Conservation (phyloP, 2,888 invertebrate genomes). For the Liposcelis brunnea region DNA sequence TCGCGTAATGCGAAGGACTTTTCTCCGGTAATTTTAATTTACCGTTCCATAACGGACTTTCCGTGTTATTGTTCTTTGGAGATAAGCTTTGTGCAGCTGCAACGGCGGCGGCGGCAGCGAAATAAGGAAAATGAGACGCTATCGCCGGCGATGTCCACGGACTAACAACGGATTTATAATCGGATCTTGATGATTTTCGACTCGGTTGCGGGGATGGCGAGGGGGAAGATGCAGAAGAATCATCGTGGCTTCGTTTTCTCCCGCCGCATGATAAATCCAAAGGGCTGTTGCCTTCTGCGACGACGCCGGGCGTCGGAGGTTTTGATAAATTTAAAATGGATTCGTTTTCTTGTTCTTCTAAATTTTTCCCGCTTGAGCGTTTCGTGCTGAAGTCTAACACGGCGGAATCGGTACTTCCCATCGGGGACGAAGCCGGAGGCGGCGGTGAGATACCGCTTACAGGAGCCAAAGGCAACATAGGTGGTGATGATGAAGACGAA, state of each 20-base stretch:
- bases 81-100: constrained; percentile 40
- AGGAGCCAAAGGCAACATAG: constrained; percentile 19
- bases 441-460: constrained; percentile 14
- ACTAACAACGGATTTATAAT: constrained; percentile 50
- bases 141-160: constrained; percentile 68
- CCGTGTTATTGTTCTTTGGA: constrained; percentile 36
- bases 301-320: constrained; percentile 37
- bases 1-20: constrained; percentile 15
- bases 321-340: constrained; percentile 21
- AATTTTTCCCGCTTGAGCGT: too few relatives aligned
- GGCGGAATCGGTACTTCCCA: constrained; percentile 19
- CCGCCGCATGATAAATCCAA: constrained; percentile 12
- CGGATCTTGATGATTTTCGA: constrained; percentile 26
- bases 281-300: constrained; percentile 19
- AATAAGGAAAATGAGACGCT: constrained; percentile 57
- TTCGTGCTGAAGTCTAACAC: constrained; percentile 62
- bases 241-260: constrained; percentile 2
- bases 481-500: constrained; percentile 48
- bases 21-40: constrained; percentile 50
- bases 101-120: constrained; percentile 59
- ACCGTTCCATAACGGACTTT: constrained; percentile 47
- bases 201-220: constrained; percentile 18
- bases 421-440: constrained; percentile 29
- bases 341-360: constrained; percentile 46
- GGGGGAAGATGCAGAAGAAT: constrained; percentile 15